Conservation (phyloP, 2,797 vertebrate genomes). For the Brachyrhaphis roseni region DNA sequence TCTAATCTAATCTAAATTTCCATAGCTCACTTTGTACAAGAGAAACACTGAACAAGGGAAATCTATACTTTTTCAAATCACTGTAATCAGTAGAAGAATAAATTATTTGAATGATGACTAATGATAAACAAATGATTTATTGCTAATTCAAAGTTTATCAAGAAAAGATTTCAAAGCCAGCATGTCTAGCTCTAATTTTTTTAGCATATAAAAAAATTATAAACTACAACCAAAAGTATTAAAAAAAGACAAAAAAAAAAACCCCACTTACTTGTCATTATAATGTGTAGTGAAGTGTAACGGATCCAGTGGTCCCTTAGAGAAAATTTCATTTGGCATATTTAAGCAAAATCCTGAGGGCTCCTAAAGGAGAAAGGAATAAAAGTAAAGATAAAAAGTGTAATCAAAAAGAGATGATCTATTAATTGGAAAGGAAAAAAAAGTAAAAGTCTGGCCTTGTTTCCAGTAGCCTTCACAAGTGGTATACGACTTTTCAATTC, state of each 20-base stretch:
- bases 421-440: background rate
- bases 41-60: background rate
- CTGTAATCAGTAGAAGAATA: background rate
- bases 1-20: background rate
- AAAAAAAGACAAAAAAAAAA: constrained; percentile 2
- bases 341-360: constrained; percentile 64
- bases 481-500: background rate
- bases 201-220: background rate
- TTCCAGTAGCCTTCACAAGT: constrained; percentile 35
- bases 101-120: background rate
- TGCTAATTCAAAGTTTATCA: background rate
- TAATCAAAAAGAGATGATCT: background rate
- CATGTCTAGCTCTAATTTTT: background rate
- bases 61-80: background rate
- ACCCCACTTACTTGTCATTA: constrained; percentile 55
- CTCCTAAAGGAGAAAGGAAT: constrained; percentile 54
- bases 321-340: constrained; percentile 42
- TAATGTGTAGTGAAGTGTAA: constrained; percentile 68
- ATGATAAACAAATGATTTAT: background rate
- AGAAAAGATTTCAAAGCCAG: background rate
- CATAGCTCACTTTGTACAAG: background rate
- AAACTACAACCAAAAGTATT: background rate
- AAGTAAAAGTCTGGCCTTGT: constrained; percentile 45
- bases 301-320: constrained; percentile 38
- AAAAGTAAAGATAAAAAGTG: background rate